Conservation (phyloP, 37 sponge, comb jelly and placozoan genomes). For the Bolinopsis microptera region DNA sequence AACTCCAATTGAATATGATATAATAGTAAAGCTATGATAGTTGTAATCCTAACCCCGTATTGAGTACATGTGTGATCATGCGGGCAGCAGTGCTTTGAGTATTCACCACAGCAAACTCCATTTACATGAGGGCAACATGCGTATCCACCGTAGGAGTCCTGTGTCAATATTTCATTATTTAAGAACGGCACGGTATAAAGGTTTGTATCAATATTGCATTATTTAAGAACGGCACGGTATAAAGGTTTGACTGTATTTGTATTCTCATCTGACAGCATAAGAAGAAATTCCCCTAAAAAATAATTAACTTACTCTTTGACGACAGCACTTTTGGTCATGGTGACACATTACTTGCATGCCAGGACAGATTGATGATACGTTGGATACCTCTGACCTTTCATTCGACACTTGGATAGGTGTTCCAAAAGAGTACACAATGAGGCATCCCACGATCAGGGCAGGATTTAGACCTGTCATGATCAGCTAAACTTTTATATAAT, state of each 20-base stretch:
- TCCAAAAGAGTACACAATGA: background rate
- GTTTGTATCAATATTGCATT: too few species aligned
- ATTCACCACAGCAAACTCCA: conserved; percentile 29
- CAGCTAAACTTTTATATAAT: too few species aligned
- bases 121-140: background rate
- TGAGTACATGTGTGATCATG: background rate
- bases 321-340: conserved; percentile 3
- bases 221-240: too few species aligned
- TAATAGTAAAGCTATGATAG: background rate
- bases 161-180: too few species aligned
- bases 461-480: background rate
- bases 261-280: too few species aligned
- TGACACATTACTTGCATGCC: conserved; percentile 17
- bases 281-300: too few species aligned
- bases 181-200: too few species aligned
- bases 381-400: background rate
- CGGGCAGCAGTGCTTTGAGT: background rate
- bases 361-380: background rate
- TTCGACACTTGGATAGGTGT: background rate
- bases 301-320: too few species aligned
- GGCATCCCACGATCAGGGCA: background rate
- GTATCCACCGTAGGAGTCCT: conserved; percentile 8
- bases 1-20: too few species aligned
- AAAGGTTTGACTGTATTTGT: too few species aligned
- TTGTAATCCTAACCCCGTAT: background rate